Base-by-base conservation (phyloP, 2,888 invertebrate species). In the Notocelia uddmanniana region DNA sequence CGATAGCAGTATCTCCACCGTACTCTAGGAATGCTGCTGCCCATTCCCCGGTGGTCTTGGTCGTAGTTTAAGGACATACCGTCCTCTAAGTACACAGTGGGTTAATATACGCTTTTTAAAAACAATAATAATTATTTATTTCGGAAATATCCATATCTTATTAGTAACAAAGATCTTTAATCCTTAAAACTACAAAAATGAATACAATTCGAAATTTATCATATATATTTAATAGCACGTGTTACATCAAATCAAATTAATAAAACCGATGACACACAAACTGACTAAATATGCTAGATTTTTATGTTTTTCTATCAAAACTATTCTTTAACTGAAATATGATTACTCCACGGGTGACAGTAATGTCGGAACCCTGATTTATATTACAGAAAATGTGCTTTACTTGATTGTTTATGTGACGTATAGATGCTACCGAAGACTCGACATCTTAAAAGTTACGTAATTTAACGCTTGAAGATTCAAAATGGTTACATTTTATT, bases 291-390 rank as follows among this genome's bases (percentile, higher is more conserved):
- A 3, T 19, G 1, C n/a, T n/a, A 10, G 3, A 0, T 48, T 45
- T 71, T 59, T 60, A 54, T 21, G 57, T 50, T 26, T 59, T 52
- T 52, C 58, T 37, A 66, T 67, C 54, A 45, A 11, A 66, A 45
- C 59, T 41, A 60, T 71, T 71, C 54, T 71, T 71, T 71, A 67
- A 54, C 66, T 71, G 66, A 71, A 71, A 71, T 64, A 66, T 59
- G 71, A 71, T 67, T 66, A 71, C 54, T 69, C 55, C 26, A 23
- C 54, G 59, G 18, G 31, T 21, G 71, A 67, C 66, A 54, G 66
- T 71, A 67, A 69, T 69, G 73, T 73, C 58, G 69, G 73, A 73
- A 63, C 10, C 9, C 31, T 69, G 73, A 73, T 73, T 73, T 73
- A 73, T 73, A 58, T 64, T 5, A 13, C 63, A 11, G 52, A 68